Percentiles rank a stretch among this genome's conserved stretches.
Conservation (phyloP, 2,888 invertebrate genomes). For the Drosophila neonasuta region DNA sequence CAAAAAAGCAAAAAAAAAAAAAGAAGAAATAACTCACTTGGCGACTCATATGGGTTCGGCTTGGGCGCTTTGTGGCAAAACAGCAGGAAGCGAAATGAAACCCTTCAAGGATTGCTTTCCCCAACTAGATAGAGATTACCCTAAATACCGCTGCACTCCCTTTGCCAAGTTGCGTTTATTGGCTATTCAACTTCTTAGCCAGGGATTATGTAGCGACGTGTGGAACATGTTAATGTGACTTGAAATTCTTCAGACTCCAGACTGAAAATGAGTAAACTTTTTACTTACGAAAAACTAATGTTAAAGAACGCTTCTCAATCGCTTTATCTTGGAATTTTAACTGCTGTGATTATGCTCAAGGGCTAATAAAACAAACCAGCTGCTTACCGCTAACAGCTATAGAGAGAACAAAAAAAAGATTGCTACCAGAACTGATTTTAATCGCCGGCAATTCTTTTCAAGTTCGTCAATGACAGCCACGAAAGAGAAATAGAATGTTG, state of each 20-base stretch:
- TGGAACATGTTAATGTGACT: too few species aligned
- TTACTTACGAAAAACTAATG: too few species aligned
- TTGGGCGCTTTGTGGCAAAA: background rate
- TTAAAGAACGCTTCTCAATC: too few species aligned
- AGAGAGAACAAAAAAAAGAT: background rate
- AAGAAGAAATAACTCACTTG: slow-evolving; percentile 21
- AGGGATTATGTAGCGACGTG: slow-evolving; percentile 9
- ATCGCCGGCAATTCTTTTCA: slow-evolving; percentile 2
- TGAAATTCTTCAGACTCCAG: background rate
- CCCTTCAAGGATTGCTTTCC: slow-evolving; percentile 55
- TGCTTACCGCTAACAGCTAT: background rate
- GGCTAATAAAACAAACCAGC: background rate
- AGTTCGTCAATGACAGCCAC: background rate
- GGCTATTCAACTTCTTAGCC: slow-evolving; percentile 24
- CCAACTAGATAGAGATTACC: background rate
- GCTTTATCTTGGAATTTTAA: background rate
- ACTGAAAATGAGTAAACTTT: background rate
- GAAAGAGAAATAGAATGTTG: slow-evolving; percentile 4
- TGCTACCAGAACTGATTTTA: background rate
- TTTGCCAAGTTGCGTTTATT: slow-evolving; percentile 28
- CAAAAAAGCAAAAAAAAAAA: slow-evolving; percentile 7
- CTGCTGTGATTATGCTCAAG: background rate
- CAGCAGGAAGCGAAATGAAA: slow-evolving; percentile 48
- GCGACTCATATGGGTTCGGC: slow-evolving; percentile 6
- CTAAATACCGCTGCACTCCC: slow-evolving; percentile 28